Evolutionary conservation across 2,888 invertebrate genomes (phyloP), one percentile per base, ranked within the genome.

Genomic region (Drosophila paramelanica): DNA sequence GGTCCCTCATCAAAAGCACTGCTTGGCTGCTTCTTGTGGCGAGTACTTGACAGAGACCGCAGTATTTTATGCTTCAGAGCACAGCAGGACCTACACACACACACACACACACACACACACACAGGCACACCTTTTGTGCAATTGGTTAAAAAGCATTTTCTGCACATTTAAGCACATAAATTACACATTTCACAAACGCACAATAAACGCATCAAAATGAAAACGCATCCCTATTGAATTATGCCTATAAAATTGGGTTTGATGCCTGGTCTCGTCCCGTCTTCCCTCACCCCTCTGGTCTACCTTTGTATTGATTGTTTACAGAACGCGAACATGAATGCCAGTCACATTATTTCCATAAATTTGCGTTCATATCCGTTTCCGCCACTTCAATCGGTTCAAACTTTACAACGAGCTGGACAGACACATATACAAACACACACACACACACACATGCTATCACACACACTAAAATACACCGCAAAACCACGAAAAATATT

Each of bases 361-460:
- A 88, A 89, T 89, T 85, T 89, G 73, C 83, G 67, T 71, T 67
- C 70, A 74, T 89, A 81, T 89, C 86, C 88, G 86, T 67, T 87
- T 81, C 77, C 85, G 82, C 27, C 65, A 75, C 67, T 88, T 88
- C 81, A 85, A 85, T 69, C 74, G 77, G 55, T 60, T 79, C 47
- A 52, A 49, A 59, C 42, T 58, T 61, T 45, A 53, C 39, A 45
- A 23, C 7, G 43, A 64, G 55, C 42, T 59, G 58, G 46, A 61
- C 36, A 47, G 52, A 38, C 23, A 43, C 2, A 5, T 31, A 36
- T 3, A n/a, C n/a, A 58, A 27, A 23, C 13, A 8, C 31, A 46
- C 11, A 42, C 7, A 38, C 14, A 41, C 17, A 46, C 11, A 42
- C 7, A 38, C 14, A 41, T n/a, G 23, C 17, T 33, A 11, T 25